phyloP scores from a whole-genome alignment of 2,797 vertebrate species.

The Sorex maritimensis region DNA sequence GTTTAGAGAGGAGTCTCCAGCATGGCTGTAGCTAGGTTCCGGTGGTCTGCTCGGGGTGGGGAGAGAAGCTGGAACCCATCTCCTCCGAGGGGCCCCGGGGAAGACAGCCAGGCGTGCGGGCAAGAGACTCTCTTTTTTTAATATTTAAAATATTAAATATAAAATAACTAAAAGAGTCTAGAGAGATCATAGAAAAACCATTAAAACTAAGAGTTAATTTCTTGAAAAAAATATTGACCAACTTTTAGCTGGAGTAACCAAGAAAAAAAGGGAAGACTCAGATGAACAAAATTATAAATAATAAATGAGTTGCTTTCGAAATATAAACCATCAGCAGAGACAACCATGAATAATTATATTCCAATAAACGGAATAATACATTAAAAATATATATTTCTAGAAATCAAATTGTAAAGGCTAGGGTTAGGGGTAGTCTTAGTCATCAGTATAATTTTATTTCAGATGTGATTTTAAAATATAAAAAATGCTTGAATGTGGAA shows the following conservation, averaged over 20 bases:
- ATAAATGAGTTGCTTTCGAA: not conserved
- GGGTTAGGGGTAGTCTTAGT: not conserved
- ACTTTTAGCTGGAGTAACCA: not conserved
- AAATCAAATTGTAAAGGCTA: not conserved
- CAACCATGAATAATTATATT: not conserved
- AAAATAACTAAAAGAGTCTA: not conserved
- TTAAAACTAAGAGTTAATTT: not conserved
- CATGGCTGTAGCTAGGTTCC: too few relatives aligned
- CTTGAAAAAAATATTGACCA: not conserved
- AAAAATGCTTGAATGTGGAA: not conserved
- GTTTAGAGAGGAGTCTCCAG: too few relatives aligned
- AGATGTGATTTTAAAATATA: slow-evolving; percentile 28
- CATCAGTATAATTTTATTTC: not conserved
- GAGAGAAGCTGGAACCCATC: too few relatives aligned
- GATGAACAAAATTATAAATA: not conserved
- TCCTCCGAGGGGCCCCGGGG: too few relatives aligned
- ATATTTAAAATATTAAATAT: too few relatives aligned
- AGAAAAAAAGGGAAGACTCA: not conserved
- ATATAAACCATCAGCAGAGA: not conserved
- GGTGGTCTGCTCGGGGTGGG: too few relatives aligned
- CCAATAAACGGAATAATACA: not conserved
- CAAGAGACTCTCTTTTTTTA: too few relatives aligned
- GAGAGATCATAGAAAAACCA: not conserved
- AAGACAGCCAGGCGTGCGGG: too few relatives aligned
- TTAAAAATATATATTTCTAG: slow-evolving; percentile 3